Evolutionary conservation across 2,888 invertebrate genomes (phyloP), one percentile per base, ranked within the genome.

Genomic region (Agrypnus murinus): DNA sequence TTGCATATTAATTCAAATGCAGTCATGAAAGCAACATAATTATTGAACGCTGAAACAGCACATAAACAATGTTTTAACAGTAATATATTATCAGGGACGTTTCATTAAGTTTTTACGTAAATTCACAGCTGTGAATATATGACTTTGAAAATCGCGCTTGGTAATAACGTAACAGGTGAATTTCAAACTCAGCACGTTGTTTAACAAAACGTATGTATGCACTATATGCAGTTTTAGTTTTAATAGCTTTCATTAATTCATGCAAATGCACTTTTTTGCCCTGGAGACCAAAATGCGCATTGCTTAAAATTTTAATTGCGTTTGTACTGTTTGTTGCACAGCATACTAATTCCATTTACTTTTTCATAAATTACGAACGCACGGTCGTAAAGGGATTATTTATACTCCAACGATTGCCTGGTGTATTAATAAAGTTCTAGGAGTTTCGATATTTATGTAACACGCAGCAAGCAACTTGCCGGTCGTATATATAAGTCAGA

Each of bases 321-420:
- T 55, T 36, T 36, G 14, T n/a, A 15, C 9, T 12, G 48, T 48
- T 48, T 48, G 55, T 14, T 36, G 36, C n/a, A 17, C 36, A 36
- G 55, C 55, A 55, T 55, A 55, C 55, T 55, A 55, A 55, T 55
- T 55, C 55, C 36, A 55, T 55, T 55, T 55, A n/a, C 38, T 55
- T 55, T 55, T 55, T 55, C 55, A 55, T 55, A 55, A 55, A 55
- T 36, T 36, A 55, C 15, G 14, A 36, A 34, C 34, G 38, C 14
- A 36, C 38, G 50, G 55, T 36, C 55, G 55, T 36, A 55, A 55
- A 55, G 15, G 34, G 50, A 50, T 36, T 36, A 55, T 55, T 55
- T 55, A 55, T 55, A 14, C 55, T 36, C 14, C 31, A 3, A 2
- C 36, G 55, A 32, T 55, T 34, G 53, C 53, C 32, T 32, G 19